Evolutionary conservation across 1,140 invertebrate genomes (phyloP).

Genomic region (Microplitis demolitor): DNA sequence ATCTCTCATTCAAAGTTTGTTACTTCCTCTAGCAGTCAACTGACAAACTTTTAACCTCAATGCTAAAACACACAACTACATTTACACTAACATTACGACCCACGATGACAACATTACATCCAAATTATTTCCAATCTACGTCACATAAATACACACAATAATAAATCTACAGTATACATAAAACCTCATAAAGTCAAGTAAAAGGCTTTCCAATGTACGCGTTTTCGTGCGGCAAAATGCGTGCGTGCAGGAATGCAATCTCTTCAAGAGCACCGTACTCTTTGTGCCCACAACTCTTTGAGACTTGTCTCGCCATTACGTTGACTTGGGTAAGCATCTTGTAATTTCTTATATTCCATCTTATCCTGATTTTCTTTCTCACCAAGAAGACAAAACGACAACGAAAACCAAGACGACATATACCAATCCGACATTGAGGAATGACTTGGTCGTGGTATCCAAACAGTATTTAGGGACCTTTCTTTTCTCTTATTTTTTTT

Average conservation of each 20-base stretch:
- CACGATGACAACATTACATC: no score
- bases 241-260: constrained; percentile 15
- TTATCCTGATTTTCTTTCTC: constrained; percentile 25
- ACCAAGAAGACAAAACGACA: constrained; percentile 33
- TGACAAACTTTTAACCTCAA: neutral
- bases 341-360: constrained; percentile 47
- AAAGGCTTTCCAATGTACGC: neutral
- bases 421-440: constrained; percentile 42
- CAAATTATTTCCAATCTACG: no score
- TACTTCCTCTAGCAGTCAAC: neutral
- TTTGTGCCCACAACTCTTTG: neutral
- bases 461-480: constrained; percentile 23
- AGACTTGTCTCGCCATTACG: constrained; percentile 16
- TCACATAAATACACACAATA: no score
- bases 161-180: neutral
- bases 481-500: constrained; percentile 25
- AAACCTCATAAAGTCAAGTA: neutral
- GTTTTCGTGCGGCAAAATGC: neutral
- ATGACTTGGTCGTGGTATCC: constrained; percentile 31
- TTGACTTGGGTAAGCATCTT: constrained; percentile 46
- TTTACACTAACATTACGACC: neutral
- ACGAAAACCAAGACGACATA: constrained; percentile 33
- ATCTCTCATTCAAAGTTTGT: constrained; percentile 1
- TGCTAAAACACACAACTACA: neutral
- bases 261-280: neutral